phyloP scores from a whole-genome alignment of 2,888 invertebrate species.

The Glyphotaelius pellucidus region DNA sequence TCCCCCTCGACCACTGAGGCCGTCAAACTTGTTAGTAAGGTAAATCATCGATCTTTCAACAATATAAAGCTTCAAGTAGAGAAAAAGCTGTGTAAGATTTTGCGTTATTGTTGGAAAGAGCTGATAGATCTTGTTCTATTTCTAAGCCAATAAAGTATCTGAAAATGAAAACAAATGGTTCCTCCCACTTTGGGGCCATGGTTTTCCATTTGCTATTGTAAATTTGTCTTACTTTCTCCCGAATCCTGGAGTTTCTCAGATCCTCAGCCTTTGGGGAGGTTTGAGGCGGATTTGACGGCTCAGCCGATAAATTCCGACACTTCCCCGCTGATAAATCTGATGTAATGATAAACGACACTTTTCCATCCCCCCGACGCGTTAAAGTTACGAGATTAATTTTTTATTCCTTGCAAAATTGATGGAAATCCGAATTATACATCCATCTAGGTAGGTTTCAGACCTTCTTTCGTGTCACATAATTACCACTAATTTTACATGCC shows the following conservation, averaged over 20 bases:
- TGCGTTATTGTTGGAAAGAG: neutral
- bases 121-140: neutral
- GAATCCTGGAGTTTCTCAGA: neutral
- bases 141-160: constrained; percentile 31
- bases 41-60: neutral
- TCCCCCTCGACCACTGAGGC: no score
- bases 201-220: constrained; percentile 22
- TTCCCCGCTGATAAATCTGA: constrained; percentile 13
- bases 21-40: neutral
- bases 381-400: constrained; percentile 32
- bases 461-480: neutral
- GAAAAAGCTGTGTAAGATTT: neutral
- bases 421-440: neutral
- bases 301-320: constrained; percentile 29
- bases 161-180: constrained; percentile 18
- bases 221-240: neutral
- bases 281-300: constrained; percentile 13
- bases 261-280: neutral
- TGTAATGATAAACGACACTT: constrained; percentile 36
- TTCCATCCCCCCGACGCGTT: neutral
- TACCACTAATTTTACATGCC: neutral
- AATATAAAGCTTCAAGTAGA: no score
- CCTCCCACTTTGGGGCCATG: neutral
- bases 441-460: neutral
- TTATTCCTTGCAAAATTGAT: constrained; percentile 25